Evolutionary conservation across 2,797 vertebrate species (phyloP).

Genomic region (Mareca penelope): DNA sequence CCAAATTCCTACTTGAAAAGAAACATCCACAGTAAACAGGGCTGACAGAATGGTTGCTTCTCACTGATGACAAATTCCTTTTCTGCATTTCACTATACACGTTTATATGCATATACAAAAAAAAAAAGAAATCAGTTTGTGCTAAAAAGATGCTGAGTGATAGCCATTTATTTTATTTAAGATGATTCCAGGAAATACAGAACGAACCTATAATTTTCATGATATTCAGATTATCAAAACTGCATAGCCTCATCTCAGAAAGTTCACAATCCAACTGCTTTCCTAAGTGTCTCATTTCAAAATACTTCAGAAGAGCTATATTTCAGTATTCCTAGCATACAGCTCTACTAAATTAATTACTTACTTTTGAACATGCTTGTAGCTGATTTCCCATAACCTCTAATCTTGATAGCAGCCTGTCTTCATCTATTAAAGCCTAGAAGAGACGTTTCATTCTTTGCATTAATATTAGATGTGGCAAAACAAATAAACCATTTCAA

Average conservation of each 20-base stretch:
- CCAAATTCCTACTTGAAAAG: neutral
- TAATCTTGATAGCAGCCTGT: slow-evolving; percentile 95
- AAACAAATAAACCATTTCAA: neutral
- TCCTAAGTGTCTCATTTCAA: neutral
- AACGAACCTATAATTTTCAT: neutral
- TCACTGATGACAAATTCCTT: neutral
- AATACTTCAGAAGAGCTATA: neutral
- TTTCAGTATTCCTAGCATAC: neutral
- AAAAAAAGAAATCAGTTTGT: neutral
- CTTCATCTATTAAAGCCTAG: slow-evolving; percentile 99
- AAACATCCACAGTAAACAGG: neutral
- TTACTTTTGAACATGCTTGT: slow-evolving; percentile 96
- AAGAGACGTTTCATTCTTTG: slow-evolving; percentile 27
- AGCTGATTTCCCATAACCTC: slow-evolving; percentile 99
- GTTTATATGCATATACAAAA: neutral
- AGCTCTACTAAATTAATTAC: neutral
- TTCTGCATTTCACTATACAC: neutral
- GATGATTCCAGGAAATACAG: neutral
- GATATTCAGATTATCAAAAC: neutral
- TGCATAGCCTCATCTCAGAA: neutral
- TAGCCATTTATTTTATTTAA: neutral
- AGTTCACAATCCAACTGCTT: neutral
- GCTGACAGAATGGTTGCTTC: neutral
- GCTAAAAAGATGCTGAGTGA: neutral
- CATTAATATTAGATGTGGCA: neutral